Evolutionary conservation across 1,140 invertebrate genomes (phyloP).

Genomic region (Babylonia areolata): DNA sequence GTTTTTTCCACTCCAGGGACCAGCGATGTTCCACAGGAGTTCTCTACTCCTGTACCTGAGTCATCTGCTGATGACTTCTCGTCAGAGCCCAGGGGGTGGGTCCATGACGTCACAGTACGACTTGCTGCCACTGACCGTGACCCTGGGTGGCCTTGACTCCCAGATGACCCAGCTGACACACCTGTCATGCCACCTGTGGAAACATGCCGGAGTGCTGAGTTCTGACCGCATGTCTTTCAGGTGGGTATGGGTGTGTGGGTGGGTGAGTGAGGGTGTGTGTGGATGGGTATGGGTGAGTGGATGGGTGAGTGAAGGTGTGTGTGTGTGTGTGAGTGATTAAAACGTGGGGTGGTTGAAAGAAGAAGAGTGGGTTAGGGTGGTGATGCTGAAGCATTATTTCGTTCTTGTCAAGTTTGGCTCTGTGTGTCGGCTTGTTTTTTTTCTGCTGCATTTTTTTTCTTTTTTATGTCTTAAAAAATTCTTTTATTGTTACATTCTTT

Average conservation of each 20-base stretch:
- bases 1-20: constrained; percentile 51
- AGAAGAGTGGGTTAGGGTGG: too few relatives aligned
- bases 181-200: constrained; percentile 78
- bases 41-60: constrained; percentile 42
- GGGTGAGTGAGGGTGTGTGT: not conserved
- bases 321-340: not conserved
- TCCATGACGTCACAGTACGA: constrained; percentile 27
- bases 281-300: constrained; percentile 32
- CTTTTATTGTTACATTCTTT: too few relatives aligned
- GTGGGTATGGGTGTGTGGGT: constrained; percentile 29
- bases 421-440: too few relatives aligned
- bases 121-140: constrained; percentile 52
- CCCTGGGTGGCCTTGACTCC: constrained; percentile 71
- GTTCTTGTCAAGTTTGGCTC: too few relatives aligned
- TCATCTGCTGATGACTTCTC: constrained; percentile 44
- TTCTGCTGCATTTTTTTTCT: too few relatives aligned
- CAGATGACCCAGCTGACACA: constrained; percentile 72
- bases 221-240: constrained; percentile 39
- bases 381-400: too few relatives aligned
- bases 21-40: constrained; percentile 45
- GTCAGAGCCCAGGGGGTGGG: not conserved
- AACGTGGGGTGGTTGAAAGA: too few relatives aligned
- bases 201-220: constrained; percentile 71
- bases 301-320: constrained; percentile 44
- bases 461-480: too few relatives aligned